These are phyloP conservation scores for Daubentonia madagascariensis DNA, from an alignment of 2,113 vertebrate genomes.

Conservation along the genomic window DNA sequence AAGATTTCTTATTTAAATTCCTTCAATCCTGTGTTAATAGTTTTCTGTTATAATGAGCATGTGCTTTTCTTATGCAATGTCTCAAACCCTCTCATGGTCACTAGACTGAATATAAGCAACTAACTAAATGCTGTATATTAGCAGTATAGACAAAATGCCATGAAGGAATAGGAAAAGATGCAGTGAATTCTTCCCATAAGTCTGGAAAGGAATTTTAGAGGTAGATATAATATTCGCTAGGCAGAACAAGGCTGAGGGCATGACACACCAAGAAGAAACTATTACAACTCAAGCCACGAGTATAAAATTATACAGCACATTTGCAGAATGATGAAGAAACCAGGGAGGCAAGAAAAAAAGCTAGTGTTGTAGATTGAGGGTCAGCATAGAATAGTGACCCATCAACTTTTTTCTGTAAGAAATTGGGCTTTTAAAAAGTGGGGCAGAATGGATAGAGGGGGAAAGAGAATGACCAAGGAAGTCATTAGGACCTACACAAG, in stretches of 20 bases:
- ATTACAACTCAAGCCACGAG: background rate
- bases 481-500: background rate
- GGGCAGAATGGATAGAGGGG: background rate
- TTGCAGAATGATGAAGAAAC: background rate
- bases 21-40: background rate
- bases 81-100: background rate
- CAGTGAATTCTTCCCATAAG: background rate
- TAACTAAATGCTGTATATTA: background rate
- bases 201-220: background rate
- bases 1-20: background rate
- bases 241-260: background rate
- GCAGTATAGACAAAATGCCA: background rate
- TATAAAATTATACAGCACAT: background rate
- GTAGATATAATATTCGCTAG: background rate
- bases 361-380: background rate
- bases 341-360: background rate
- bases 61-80: background rate
- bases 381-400: background rate
- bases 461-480: background rate
- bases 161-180: background rate
- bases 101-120: background rate
- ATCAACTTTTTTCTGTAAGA: background rate
- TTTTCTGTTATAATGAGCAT: background rate
- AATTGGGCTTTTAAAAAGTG: background rate
- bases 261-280: background rate